Percentiles rank a stretch among this genome's conserved stretches.
Conservation (phyloP, 1,140 invertebrate species). For the Tetragonula clypearis region DNA sequence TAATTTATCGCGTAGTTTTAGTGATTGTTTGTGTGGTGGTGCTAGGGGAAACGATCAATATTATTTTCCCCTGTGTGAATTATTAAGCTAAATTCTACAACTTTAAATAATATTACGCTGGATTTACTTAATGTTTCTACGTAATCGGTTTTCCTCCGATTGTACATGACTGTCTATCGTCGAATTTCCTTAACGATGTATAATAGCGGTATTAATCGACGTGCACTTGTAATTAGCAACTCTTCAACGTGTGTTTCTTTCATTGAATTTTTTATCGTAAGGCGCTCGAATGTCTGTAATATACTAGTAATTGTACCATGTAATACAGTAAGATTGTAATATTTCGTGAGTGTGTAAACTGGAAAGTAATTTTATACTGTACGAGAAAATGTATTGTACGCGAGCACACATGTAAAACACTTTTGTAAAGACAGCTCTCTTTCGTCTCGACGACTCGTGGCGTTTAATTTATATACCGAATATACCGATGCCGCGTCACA, state of each 20-base stretch:
- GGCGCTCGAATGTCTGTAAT: constrained; percentile 31
- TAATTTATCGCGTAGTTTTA: neutral
- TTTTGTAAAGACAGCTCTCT: constrained; percentile 7
- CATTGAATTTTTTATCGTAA: constrained; percentile 21
- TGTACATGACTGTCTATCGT: constrained; percentile 26
- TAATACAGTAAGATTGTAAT: constrained; percentile 38
- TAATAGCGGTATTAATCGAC: constrained; percentile 33
- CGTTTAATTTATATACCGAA: constrained; percentile 7
- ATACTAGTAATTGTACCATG: constrained; percentile 28
- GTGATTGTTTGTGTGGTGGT: constrained; percentile 6
- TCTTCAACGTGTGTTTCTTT: constrained; percentile 12
- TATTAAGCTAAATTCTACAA: constrained; percentile 1
- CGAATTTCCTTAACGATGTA: constrained; percentile 19
- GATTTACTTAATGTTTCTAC: constrained; percentile 38
- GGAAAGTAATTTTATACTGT: constrained; percentile 67
- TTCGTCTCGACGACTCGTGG: neutral
- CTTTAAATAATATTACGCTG: constrained; percentile 11
- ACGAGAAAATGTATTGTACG: constrained; percentile 43
- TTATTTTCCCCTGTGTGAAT: neutral
- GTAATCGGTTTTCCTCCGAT: neutral
- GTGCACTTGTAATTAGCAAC: constrained; percentile 39
- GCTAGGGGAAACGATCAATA: constrained; percentile 25
- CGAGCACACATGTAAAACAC: constrained; percentile 11
- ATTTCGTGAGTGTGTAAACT: constrained; percentile 42
- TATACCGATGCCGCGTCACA: neutral